These are phyloP conservation scores for Notodonta dromedarius DNA, from an alignment of 2,888 invertebrate genomes.

Conservation along the genomic window DNA sequence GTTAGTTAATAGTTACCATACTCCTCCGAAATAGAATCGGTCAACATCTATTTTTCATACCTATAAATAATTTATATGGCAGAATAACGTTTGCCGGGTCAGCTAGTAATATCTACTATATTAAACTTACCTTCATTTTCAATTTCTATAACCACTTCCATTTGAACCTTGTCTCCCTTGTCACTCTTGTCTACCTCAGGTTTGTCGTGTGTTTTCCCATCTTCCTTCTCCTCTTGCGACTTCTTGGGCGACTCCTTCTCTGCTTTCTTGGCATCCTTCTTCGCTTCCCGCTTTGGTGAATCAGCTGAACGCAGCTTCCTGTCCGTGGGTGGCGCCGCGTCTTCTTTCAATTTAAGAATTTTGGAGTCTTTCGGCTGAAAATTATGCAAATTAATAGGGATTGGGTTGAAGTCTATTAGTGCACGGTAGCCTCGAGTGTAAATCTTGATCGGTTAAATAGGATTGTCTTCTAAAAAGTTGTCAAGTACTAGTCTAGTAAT, in stretches of 20 bases:
- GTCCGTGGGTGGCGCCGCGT: constrained; percentile 50
- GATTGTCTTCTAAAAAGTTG: no score
- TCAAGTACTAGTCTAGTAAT: no score
- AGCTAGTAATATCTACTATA: neutral
- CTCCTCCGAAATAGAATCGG: no score
- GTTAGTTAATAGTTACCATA: no score
- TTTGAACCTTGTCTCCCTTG: constrained; percentile 40
- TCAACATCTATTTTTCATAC: no score
- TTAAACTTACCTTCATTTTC: constrained; percentile 58
- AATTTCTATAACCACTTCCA: constrained; percentile 57
- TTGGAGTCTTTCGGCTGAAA: constrained; percentile 72
- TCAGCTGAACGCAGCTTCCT: constrained; percentile 68
- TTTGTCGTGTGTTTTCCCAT: constrained; percentile 25
- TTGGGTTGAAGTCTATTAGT: no score
- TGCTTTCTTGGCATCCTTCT: constrained; percentile 43
- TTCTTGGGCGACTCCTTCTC: constrained; percentile 31
- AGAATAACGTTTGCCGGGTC: no score
- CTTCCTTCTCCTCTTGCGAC: constrained; percentile 25
- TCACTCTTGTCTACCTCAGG: constrained; percentile 16
- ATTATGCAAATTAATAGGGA: neutral
- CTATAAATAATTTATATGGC: no score
- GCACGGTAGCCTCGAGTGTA: no score
- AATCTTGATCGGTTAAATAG: no score
- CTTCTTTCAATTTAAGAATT: constrained; percentile 67
- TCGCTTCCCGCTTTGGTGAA: constrained; percentile 59